A percentile compares a stretch with the other conserved stretches of the same genome.
Evolutionary conservation across 2,113 vertebrate species (phyloP).

Genomic region (Salvator merianae): DNA sequence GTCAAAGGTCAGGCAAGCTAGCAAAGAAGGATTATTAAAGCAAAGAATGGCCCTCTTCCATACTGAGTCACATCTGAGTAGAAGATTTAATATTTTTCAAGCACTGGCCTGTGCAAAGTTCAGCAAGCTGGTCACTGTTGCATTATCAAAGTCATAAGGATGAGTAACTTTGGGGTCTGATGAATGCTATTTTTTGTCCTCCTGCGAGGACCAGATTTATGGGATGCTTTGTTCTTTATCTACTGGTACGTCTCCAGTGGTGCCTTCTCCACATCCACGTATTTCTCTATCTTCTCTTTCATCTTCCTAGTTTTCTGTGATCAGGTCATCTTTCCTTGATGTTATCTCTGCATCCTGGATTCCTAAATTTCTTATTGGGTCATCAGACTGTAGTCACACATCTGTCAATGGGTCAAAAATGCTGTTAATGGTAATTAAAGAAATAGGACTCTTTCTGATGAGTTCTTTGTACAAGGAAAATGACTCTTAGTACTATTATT

Average conservation of each 20-base stretch:
- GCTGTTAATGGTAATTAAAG: too few relatives aligned
- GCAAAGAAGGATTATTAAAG: constrained; percentile 49
- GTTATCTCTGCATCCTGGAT: constrained; percentile 43
- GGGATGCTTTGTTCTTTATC: constrained; percentile 60
- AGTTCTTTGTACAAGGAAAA: too few relatives aligned
- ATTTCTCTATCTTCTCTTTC: constrained; percentile 50
- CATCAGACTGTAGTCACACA: constrained; percentile 45
- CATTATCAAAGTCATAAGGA: neutral
- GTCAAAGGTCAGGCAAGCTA: constrained; percentile 75
- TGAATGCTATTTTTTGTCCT: constrained; percentile 4
- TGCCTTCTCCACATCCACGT: constrained; percentile 1
- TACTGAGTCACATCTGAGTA: constrained; percentile 39
- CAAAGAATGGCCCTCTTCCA: constrained; percentile 58
- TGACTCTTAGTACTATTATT: too few relatives aligned
- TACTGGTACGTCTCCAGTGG: constrained; percentile 37
- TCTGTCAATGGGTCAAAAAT: constrained; percentile 67
- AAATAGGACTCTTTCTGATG: too few relatives aligned
- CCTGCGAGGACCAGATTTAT: constrained; percentile 21
- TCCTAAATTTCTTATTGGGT: constrained; percentile 22
- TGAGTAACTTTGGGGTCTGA: neutral
- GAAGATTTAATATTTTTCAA: constrained; percentile 27
- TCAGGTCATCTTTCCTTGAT: constrained; percentile 65
- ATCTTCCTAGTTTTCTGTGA: constrained; percentile 65
- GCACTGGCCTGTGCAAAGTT: neutral
- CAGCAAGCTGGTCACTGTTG: neutral